Percentiles rank a stretch among this genome's conserved stretches.
Conservation (phyloP, 2,888 invertebrate species). For the Rhagonycha fulva region DNA sequence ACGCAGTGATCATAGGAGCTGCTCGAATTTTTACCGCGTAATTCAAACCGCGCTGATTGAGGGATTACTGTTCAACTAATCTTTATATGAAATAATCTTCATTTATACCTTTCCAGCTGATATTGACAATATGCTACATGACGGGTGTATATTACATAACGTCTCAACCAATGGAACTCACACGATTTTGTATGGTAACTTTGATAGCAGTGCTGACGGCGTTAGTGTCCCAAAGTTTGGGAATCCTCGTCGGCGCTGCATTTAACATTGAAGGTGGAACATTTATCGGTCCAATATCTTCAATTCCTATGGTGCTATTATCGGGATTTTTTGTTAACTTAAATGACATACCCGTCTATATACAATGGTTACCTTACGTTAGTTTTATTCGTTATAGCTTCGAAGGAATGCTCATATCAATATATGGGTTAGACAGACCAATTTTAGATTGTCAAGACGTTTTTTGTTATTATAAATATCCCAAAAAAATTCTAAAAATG, state of each 20-base stretch:
- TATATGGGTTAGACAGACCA: conserved; percentile 86
- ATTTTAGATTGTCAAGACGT: conserved; percentile 80
- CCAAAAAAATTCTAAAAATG: conserved; percentile 81
- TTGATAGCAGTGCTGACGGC: conserved; percentile 81
- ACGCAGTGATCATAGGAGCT: too few relatives aligned
- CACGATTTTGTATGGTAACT: conserved; percentile 80
- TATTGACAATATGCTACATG: conserved; percentile 84
- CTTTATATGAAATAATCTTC: neutral
- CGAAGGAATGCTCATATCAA: conserved; percentile 88
- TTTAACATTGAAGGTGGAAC: conserved; percentile 84
- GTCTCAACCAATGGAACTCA: conserved; percentile 87
- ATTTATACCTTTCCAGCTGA: conserved; percentile 65
- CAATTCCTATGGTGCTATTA: conserved; percentile 89
- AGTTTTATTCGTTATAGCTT: conserved; percentile 92
- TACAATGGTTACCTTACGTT: conserved; percentile 87
- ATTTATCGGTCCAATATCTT: conserved; percentile 84
- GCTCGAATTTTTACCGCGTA: too few relatives aligned
- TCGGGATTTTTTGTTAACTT: conserved; percentile 95
- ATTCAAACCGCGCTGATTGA: too few relatives aligned
- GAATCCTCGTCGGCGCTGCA: conserved; percentile 89
- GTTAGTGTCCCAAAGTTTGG: conserved; percentile 89
- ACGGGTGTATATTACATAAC: conserved; percentile 95
- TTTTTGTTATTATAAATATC: conserved; percentile 83
- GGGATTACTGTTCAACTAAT: too few relatives aligned
- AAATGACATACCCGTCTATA: conserved; percentile 85